Conservation (phyloP, 2,888 invertebrate genomes). For the Fabriciana adippe region DNA sequence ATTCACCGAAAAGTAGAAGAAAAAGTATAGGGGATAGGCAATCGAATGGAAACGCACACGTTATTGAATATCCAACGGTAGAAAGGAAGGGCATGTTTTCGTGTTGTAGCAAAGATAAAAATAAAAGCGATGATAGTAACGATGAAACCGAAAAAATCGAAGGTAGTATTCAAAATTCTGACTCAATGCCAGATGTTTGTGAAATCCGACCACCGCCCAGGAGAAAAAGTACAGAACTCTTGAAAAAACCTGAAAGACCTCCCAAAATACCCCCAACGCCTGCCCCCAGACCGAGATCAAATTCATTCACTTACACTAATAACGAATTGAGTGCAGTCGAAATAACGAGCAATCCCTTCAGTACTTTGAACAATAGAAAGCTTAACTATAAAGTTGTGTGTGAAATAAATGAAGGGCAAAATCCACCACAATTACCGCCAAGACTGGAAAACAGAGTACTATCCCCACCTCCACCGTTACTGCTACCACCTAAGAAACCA, state of each 20-base stretch:
- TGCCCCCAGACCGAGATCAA: constrained; percentile 80
- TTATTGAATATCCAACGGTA: constrained; percentile 88
- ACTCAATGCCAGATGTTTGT: constrained; percentile 73
- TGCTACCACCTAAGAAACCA: constrained; percentile 87
- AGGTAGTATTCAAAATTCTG: constrained; percentile 64
- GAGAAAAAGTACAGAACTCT: constrained; percentile 77
- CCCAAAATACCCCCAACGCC: constrained; percentile 82
- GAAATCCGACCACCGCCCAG: constrained; percentile 85
- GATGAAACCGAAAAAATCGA: constrained; percentile 70
- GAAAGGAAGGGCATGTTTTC: constrained; percentile 88
- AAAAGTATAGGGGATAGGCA: constrained; percentile 72
- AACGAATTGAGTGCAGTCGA: constrained; percentile 73
- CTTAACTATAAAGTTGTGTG: constrained; percentile 74
- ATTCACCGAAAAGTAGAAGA: constrained; percentile 74
- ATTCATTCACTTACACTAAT: constrained; percentile 77
- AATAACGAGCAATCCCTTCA: constrained; percentile 71
- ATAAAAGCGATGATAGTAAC: constrained; percentile 76
- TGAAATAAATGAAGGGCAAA: constrained; percentile 68
- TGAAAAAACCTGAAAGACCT: constrained; percentile 84
- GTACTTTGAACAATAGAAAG: constrained; percentile 72
- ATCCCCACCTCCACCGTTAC: constrained; percentile 78
- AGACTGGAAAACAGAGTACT: constrained; percentile 65
- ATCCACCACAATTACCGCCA: constrained; percentile 81
- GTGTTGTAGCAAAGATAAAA: constrained; percentile 85
- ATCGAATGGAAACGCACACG: constrained; percentile 74